Evolutionary conservation across 1,140 invertebrate genomes (phyloP).

Genomic region (Apis mellifera): DNA sequence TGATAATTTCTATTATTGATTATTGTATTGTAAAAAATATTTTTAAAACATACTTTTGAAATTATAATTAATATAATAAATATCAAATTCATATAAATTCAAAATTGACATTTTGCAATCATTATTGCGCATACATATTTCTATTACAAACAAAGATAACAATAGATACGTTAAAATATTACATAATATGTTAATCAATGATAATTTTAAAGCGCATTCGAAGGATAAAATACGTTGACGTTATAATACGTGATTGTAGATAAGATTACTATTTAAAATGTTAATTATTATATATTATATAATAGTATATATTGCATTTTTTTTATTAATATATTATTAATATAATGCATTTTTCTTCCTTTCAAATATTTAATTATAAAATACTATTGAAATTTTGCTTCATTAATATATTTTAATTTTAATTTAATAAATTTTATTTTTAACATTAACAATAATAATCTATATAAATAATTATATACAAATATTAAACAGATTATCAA

Average conservation of each 20-base stretch:
- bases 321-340: neutral
- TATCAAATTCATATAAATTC: neutral
- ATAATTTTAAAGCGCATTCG: slow-evolving; percentile 12
- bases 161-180: neutral
- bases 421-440: neutral
- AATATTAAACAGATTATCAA: neutral
- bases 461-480: neutral
- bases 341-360: neutral
- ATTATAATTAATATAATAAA: neutral
- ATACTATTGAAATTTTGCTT: neutral
- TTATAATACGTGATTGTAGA: neutral
- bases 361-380: neutral
- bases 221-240: slow-evolving; percentile 8
- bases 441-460: neutral
- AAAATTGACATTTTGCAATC: neutral
- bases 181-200: neutral
- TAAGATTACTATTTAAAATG: slow-evolving; percentile 19
- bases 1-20: too few species aligned
- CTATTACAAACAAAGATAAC: neutral
- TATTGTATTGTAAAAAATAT: neutral
- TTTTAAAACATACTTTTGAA: neutral
- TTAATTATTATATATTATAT: neutral
- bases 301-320: neutral
- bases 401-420: neutral
- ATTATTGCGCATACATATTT: neutral